Conservation (phyloP, 2,113 vertebrate species). For the Mola mola region DNA sequence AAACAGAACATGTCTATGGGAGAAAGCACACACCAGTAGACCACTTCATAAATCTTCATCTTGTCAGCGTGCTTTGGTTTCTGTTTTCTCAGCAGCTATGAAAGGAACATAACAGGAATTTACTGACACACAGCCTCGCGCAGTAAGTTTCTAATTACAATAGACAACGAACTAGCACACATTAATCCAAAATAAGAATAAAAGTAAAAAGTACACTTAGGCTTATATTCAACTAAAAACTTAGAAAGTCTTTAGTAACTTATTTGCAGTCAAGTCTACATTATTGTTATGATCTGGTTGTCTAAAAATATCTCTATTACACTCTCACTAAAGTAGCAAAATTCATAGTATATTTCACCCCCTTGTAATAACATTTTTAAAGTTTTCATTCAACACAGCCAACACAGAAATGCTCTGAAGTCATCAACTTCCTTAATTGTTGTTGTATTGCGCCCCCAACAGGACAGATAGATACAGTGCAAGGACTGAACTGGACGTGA, state of each 20-base stretch:
- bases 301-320: background rate
- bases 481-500: conserved; percentile 1
- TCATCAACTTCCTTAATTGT: background rate
- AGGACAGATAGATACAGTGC: conserved; percentile 27
- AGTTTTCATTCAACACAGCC: background rate
- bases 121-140: no score
- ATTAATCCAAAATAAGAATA: background rate
- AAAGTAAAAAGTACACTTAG: background rate
- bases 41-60: conserved; percentile 18
- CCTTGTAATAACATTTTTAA: no score
- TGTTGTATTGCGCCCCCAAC: conserved; percentile 52
- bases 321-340: no score
- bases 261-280: background rate
- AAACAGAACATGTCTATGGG: conserved; percentile 31
- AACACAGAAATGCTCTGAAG: background rate
- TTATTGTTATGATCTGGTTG: background rate
- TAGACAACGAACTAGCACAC: background rate
- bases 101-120: conserved; percentile 11
- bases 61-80: conserved; percentile 6
- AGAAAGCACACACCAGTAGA: background rate
- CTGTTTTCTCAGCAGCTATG: conserved; percentile 17
- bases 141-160: background rate
- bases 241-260: background rate
- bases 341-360: no score
- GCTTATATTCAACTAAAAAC: no score